Conservation (phyloP, 2,888 invertebrate genomes). For the Netelia virgata region DNA sequence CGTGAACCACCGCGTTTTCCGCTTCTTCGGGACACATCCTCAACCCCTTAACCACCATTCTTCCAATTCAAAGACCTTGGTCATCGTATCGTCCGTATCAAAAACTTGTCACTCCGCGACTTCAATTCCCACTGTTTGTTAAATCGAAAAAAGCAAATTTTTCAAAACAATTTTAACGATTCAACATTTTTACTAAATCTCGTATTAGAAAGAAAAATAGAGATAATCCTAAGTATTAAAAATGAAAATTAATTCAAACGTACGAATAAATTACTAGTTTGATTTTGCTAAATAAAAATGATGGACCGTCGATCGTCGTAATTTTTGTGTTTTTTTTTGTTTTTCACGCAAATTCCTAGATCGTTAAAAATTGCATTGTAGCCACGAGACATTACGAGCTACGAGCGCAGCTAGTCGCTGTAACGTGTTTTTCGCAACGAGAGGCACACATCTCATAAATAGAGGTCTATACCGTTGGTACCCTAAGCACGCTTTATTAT, state of each 20-base stretch:
- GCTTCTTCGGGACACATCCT: slow-evolving; percentile 14
- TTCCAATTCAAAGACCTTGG: neutral
- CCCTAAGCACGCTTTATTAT: too few species aligned
- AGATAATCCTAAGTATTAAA: too few species aligned
- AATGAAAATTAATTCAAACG: too few species aligned
- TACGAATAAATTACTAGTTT: too few species aligned
- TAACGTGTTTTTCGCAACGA: slow-evolving; percentile 35
- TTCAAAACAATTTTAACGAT: too few species aligned
- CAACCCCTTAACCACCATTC: slow-evolving; percentile 20
- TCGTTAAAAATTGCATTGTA: neutral
- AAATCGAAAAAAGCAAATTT: too few species aligned
- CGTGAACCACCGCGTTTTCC: slow-evolving; percentile 34
- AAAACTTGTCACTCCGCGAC: too few species aligned
- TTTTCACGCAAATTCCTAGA: neutral
- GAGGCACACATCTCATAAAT: slow-evolving; percentile 40
- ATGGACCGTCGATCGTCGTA: neutral
- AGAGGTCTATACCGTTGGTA: slow-evolving; percentile 59
- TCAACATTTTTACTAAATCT: too few species aligned
- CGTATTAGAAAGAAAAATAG: too few species aligned
- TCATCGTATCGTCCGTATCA: too few species aligned
- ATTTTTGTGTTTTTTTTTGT: neutral
- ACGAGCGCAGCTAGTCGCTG: neutral
- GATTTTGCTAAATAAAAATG: neutral
- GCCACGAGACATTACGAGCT: neutral
- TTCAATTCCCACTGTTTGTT: too few species aligned